Percentiles rank a stretch among this genome's conserved stretches.
Evolutionary conservation across 2,888 invertebrate species (phyloP).

Genomic region (Chrysodeixis includens): DNA sequence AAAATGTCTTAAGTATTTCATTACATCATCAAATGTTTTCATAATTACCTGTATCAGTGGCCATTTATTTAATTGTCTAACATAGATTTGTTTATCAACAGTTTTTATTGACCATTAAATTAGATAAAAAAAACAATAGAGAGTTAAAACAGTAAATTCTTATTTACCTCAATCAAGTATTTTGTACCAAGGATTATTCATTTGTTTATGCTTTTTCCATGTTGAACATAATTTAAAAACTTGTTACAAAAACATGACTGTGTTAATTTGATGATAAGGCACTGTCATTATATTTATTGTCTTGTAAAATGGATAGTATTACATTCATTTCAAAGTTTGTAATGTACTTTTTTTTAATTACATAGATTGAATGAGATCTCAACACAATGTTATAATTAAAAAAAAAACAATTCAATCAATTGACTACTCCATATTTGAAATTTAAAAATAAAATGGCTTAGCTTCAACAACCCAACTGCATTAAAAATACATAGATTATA

Average conservation of each 20-base stretch:
- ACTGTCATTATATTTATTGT: conserved; percentile 5
- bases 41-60: not conserved
- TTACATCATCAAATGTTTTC: not conserved
- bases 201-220: too few species aligned
- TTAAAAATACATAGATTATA: conserved; percentile 36
- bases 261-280: conserved; percentile 7
- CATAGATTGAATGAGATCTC: not conserved
- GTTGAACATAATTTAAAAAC: not conserved
- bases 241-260: not conserved
- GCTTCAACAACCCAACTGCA: conserved; percentile 32
- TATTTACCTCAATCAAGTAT: not conserved
- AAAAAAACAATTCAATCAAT: not conserved
- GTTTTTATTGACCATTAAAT: not conserved
- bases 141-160: not conserved
- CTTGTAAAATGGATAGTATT: too few species aligned
- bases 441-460: not conserved
- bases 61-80: not conserved
- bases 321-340: too few species aligned
- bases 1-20: not conserved
- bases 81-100: not conserved
- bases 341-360: too few species aligned
- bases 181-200: too few species aligned
- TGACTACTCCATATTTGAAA: not conserved
- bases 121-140: not conserved
- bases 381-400: not conserved